Base-by-base conservation (phyloP, 2,113 vertebrate genomes). In the Megalops atlanticus region DNA sequence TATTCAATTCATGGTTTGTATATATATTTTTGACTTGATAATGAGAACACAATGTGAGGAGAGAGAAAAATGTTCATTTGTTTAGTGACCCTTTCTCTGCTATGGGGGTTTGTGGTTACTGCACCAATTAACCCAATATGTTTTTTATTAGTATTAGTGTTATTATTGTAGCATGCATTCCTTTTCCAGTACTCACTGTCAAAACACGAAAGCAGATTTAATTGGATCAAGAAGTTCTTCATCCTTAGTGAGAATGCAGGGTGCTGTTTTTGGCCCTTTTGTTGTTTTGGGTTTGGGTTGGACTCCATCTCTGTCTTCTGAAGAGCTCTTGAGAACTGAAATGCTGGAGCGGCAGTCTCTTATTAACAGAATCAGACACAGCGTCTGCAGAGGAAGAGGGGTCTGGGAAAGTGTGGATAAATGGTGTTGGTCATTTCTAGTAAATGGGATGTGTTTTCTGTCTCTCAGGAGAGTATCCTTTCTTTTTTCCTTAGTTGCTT, bases 161-260 rank as follows among this genome's bases (percentile, higher is more conserved):
- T 12, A 18, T 71, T 21, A 5, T 71, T 64, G 16, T 70, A 35
- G 15, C 64, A 12, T 70, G 68, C 27, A 11, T 71, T 71, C 1
- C 14, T 18, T 71, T 18, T 38, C 15, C 35, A 10, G 58, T 64
- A 64, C 36, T 71, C 36, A 0, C 5, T 58, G 15, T 8, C 33
- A 38, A 5, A 71, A 71, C 54, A 35, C 35, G 1, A 38, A 36
- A 71, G 16, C 36, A 6, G 11, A 35, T 38, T 38, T 16, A 3
- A 38, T 38, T 18, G 7, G 31, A 27, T 31, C 12, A 69, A 14
- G 16, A 64, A 64, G 11, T 64, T 2, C n/a, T 64, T 3, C 2
- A 31, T 64, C n/a, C n/a, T 31, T 27, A 27, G 58, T 64, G n/a
- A 64, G 12, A 85, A 79, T 84, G 52, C 88, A 83, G 85, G 87